Evolutionary conservation across 2,113 vertebrate genomes (phyloP).

Genomic region (Muntiacus reevesi): DNA sequence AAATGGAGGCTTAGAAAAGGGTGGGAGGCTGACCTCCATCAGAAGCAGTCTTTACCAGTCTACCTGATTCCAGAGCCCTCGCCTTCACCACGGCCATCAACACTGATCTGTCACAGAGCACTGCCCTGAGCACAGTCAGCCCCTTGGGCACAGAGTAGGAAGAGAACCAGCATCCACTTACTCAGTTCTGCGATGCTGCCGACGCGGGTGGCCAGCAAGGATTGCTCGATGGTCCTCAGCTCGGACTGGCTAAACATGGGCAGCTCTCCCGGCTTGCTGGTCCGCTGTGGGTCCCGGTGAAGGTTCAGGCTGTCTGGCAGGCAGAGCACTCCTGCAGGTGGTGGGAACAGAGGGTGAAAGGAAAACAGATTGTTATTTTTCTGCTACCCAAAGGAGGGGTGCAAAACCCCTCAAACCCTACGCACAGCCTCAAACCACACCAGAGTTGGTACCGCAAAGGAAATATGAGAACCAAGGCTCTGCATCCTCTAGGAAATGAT

Average conservation of each 20-base stretch:
- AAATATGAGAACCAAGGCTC: rapidly evolving
- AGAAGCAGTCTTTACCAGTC: neutral
- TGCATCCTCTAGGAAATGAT: neutral
- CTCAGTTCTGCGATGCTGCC: constrained; percentile 98
- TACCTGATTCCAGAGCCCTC: neutral
- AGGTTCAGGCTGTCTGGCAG: constrained; percentile 94
- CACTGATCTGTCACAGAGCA: neutral
- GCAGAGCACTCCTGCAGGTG: constrained; percentile 90
- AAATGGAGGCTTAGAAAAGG: neutral
- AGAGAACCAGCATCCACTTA: constrained; percentile 81
- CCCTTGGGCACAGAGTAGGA: neutral
- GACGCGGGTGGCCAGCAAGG: constrained; percentile 93
- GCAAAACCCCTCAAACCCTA: neutral
- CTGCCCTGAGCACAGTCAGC: neutral
- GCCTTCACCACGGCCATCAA: rapidly evolving
- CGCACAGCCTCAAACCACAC: rapidly evolving
- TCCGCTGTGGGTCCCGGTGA: constrained; percentile 91
- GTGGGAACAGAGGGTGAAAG: neutral
- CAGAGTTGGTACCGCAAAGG: neutral
- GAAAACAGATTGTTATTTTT: neutral
- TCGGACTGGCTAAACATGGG: constrained; percentile 95
- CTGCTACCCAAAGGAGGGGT: rapidly evolving
- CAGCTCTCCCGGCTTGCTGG: constrained; percentile 89
- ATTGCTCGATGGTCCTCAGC: constrained; percentile 94
- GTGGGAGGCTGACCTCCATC: neutral